Evolutionary conservation across 2,888 invertebrate genomes (phyloP), one percentile per base, ranked within the genome.

Genomic region (Gonocerus acuteangulatus): DNA sequence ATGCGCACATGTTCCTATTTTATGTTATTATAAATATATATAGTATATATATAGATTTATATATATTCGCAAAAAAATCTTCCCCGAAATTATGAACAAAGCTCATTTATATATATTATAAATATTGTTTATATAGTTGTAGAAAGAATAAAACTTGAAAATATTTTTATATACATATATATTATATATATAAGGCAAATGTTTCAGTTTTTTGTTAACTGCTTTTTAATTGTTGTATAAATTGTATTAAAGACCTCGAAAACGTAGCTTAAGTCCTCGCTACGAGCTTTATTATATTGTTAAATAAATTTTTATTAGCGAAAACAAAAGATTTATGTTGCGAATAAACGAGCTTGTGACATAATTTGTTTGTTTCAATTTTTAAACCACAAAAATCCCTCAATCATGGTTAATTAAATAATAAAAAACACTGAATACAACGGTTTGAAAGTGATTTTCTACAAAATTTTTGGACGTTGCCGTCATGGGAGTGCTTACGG

Each of bases 321-420:
- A 23, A 54, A 54, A 52, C 32, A 44, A 54, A 44, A n/a, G 36
- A 11, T 54, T 54, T 54, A 54, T 54, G 54, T 54, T 54, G 54
- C 54, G 54, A 54, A 54, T 54, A 54, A 54, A 54, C 44, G 54
- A 54, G 54, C 54, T 54, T 54, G 54, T 54, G 54, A 54, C 54
- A 54, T 54, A 42, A 36, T 22, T 36, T 22, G 34, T 54, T 21
- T 54, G 42, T 42, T 54, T 54, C 42, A 22, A 36, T 54, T 42
- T 23, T 39, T 54, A 54, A 15, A 21, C 54, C 22, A 39, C 22
- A 19, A 21, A 34, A 15, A 7, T 15, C 21, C 32, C n/a, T 21
- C 21, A 19, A 19, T 15, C 32, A n/a, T 1, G 16, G 13, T n/a
- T 13, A 23, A 32, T n/a, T 22, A 22, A 54, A 22, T 36, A 39